Evolutionary conservation across 2,113 vertebrate species (phyloP), one percentile per base, ranked within the genome.

Genomic region (Solea solea): DNA sequence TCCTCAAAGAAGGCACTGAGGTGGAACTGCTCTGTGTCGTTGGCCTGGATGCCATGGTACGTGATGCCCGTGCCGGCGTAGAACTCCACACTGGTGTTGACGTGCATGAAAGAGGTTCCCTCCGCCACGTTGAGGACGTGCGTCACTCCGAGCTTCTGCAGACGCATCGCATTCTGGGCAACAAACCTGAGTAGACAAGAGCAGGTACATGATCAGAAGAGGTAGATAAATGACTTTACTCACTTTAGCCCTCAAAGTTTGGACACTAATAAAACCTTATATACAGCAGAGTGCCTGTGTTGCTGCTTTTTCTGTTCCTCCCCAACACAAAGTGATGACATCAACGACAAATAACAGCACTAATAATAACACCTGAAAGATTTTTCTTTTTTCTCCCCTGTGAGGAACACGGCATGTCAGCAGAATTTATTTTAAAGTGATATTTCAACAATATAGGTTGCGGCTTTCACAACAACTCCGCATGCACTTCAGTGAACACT

Each of bases 51-150:
- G 76, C 98, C 98, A 58, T 96, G 94, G 93, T 99, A 99, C 61
- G 84, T 93, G 94, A 99, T 98, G 84, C 95, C 95, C 0, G 96
- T 95, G 83, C 96, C 97, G 62, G 95, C 87, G 73, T 99, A 99
- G 92, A 97, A 99, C 50, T 94, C 96, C n/a, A 92, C 93, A 7
- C 88, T 97, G 70, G 98, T 99, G 92, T 99, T 98, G 84, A 99
- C 98, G 0, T 99, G 98, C 98, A 99, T 99, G 89, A 99, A 99
- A 54, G 97, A 98, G 86, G 94, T 97, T 58, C 98, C 98, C 82
- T 99, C 98, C 0, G 98, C 98, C 7, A 95, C 94, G 12, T 99
- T 99, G 69, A 99, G 93, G 83, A 99, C 89, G 0, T 99, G 98
- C 11, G 97, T 99, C 90, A 99, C 96, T 7, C 97, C 96, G 15